A percentile compares a stretch with the other conserved stretches of the same genome.
phyloP scores from a whole-genome alignment of 1,140 invertebrate species.

The Danaus melanippus region DNA sequence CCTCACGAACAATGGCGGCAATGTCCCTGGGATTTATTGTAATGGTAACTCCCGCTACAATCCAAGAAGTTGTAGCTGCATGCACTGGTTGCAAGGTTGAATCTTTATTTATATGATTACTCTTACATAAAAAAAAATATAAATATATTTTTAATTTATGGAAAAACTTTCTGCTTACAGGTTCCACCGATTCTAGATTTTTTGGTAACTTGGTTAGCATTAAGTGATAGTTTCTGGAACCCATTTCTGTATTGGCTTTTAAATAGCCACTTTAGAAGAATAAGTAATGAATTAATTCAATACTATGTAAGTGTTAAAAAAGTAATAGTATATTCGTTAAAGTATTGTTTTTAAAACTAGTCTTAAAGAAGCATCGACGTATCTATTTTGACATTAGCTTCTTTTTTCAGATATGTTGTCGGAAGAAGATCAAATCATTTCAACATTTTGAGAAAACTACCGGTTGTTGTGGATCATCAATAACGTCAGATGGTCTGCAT shows the following conservation, averaged over 20 bases:
- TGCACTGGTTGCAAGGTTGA: conserved; percentile 81
- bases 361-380: neutral
- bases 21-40: conserved; percentile 91
- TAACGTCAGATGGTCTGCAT: conserved; percentile 63
- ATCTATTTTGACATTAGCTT: conserved; percentile 9
- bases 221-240: conserved; percentile 92
- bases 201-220: conserved; percentile 85
- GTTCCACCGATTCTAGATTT: conserved; percentile 86
- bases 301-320: conserved; percentile 76
- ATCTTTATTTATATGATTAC: conserved; percentile 17
- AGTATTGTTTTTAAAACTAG: neutral
- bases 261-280: conserved; percentile 86
- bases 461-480: conserved; percentile 64
- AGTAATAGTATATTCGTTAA: conserved; percentile 1
- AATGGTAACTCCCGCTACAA: conserved; percentile 89
- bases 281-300: conserved; percentile 81
- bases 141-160: conserved; percentile 6
- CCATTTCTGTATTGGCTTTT: conserved; percentile 90
- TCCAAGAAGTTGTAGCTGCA: conserved; percentile 89
- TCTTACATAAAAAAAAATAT: conserved; percentile 2
- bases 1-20: conserved; percentile 88
- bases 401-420: conserved; percentile 59
- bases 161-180: conserved; percentile 50
- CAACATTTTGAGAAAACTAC: conserved; percentile 60
- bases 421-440: conserved; percentile 49